Conservation (phyloP, 2,113 vertebrate species). For the Mormoops blainvillei region DNA sequence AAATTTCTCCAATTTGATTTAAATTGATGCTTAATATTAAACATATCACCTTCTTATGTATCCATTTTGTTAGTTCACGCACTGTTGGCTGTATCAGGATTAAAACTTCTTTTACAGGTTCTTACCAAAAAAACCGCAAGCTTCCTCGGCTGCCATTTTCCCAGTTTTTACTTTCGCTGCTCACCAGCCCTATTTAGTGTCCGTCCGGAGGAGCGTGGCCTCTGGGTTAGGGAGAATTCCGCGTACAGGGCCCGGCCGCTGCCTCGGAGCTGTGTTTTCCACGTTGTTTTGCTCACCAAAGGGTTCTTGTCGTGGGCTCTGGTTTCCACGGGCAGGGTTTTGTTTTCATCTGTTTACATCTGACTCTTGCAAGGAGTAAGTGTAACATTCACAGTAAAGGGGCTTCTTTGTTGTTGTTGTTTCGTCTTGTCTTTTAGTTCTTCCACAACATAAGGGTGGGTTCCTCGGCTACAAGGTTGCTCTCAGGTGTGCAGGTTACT, state of each 20-base stretch:
- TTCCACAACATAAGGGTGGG: background rate
- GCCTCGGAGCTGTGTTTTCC: background rate
- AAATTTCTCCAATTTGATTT: background rate
- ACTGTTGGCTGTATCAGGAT: background rate
- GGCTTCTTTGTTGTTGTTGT: background rate
- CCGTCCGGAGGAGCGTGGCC: background rate
- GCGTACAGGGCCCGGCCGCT: background rate
- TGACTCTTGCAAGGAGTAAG: background rate
- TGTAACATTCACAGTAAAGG: background rate
- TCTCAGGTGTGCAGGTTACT: background rate
- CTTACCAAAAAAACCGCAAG: background rate
- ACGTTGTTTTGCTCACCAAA: background rate
- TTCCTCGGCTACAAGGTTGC: background rate
- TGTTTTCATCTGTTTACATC: background rate
- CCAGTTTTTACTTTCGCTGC: background rate
- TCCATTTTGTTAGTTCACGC: background rate
- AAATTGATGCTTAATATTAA: background rate
- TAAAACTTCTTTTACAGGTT: background rate
- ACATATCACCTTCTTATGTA: background rate
- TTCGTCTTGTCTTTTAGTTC: background rate
- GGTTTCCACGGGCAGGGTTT: background rate
- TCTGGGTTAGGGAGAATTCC: background rate
- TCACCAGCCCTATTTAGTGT: background rate
- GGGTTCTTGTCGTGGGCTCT: background rate
- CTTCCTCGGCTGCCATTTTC: background rate